Base-by-base conservation (phyloP, 2,113 vertebrate species). In the Zingel zingel region DNA sequence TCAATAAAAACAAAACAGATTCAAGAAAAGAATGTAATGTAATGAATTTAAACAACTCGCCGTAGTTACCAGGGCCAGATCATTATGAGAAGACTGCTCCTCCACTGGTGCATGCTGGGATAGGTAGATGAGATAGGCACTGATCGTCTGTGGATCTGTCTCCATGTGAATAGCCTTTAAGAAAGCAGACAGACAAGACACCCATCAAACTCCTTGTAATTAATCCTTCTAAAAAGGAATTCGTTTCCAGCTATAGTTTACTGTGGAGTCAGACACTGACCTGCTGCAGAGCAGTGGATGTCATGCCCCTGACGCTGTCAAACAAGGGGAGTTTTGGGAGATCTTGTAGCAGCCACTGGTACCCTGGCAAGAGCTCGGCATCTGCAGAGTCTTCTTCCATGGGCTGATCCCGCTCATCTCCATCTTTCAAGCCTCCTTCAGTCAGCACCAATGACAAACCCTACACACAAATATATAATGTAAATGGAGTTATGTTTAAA, bases 121-220 rank as follows among this genome's bases (percentile, higher is more conserved):
- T 18, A 99, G 95, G 91, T 99, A 99, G 81, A 99, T 97, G 82
- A 99, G 93, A 89, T 99, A 99, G 69, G 98, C 98, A 5, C 98
- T 99, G 92, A 99, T 97, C 36, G 97, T 98, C 92, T 98, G 97
- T 1, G 98, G 97, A 82, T 99, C 97, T 0, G 98, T 99, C 94
- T 99, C 98, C 97, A 99, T 96, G 88, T 99, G 98, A 88, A 99
- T 97, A 72, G 98, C 98, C 98, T 99, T 71, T 0, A 79, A 87
- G 0, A 10, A 82, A 78, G 2, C 2, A 83, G 53, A 74, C 2
- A 84, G 9, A 78, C 3, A 67, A 74, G 19, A 69, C 36, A 36
- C 0, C 48, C n/a, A 19, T 62, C 23, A 58, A 43, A 56, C n/a
- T 27, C 21, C 10, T 8, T 3, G 30, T 76, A 12, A 48, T 13